Conservation (phyloP, 35 echinoderm and acorn worm species). For the Holothuria glaberrima region DNA sequence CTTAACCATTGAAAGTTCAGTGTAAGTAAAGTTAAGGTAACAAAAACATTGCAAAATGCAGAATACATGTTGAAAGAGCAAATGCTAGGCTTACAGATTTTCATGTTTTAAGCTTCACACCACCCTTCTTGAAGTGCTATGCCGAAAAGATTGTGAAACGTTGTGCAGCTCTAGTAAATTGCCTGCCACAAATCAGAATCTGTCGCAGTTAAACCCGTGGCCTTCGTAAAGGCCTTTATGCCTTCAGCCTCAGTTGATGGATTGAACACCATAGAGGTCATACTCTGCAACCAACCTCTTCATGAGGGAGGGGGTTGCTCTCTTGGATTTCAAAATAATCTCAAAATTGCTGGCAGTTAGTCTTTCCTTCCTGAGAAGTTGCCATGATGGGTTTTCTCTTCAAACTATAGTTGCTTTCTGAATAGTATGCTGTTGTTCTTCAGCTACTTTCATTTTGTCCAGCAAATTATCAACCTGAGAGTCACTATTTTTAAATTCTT, state of each 20-base stretch:
- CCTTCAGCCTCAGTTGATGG: too few species aligned
- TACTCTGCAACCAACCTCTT: too few species aligned
- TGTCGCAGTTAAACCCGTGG: too few species aligned
- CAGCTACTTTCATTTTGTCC: neutral
- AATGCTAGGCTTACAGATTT: constrained; percentile 22
- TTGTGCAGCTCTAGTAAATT: constrained; percentile 33
- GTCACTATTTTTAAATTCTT: neutral
- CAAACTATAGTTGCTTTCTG: constrained; percentile 7
- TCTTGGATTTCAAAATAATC: too few species aligned
- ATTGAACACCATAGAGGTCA: too few species aligned
- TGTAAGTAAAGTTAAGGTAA: constrained; percentile 7
- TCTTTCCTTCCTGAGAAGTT: too few species aligned
- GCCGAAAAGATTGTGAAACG: constrained; percentile 12
- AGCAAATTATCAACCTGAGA: neutral
- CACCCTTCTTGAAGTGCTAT: constrained; percentile 17
- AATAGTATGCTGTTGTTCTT: neutral
- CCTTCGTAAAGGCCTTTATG: too few species aligned
- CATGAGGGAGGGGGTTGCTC: too few species aligned
- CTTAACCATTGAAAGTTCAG: neutral
- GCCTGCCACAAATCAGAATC: too few species aligned
- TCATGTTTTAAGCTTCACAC: neutral
- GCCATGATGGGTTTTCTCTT: too few species aligned
- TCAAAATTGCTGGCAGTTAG: constrained; percentile 47
- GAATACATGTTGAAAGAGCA: constrained; percentile 29
- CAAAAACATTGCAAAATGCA: neutral